Evolutionary conservation across 2,113 vertebrate species (phyloP).

Genomic region (Oceanodroma tethys): DNA sequence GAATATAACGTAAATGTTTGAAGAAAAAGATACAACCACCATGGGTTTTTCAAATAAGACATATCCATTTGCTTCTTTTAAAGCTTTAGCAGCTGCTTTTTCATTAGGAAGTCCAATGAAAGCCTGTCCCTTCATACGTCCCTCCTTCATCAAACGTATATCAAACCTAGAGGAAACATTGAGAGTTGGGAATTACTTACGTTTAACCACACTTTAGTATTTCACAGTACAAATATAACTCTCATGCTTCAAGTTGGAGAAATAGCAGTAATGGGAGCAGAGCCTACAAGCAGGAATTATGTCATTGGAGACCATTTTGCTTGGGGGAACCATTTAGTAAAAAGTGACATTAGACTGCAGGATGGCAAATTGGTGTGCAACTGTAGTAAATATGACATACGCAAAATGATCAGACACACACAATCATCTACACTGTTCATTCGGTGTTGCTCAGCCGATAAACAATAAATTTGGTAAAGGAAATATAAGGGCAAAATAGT

Average conservation of each 20-base stretch:
- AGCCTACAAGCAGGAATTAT: background rate
- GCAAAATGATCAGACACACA: background rate
- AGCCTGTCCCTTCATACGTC: conserved; percentile 98
- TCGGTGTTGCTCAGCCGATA: background rate
- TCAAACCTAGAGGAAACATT: conserved; percentile 84
- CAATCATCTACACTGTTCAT: background rate
- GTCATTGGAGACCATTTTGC: background rate
- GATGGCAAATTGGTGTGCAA: background rate
- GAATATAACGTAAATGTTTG: background rate
- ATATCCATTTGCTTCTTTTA: conserved; percentile 93
- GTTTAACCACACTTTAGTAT: background rate
- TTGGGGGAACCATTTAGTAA: background rate
- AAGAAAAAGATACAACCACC: conserved; percentile 95
- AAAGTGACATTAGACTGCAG: background rate
- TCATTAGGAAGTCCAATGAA: conserved; percentile 94
- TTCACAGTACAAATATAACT: background rate
- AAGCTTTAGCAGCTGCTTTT: conserved; percentile 88
- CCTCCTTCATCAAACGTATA: conserved; percentile 96
- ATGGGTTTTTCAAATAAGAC: conserved; percentile 92
- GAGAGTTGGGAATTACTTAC: background rate
- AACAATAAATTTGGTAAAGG: background rate
- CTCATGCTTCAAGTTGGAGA: background rate
- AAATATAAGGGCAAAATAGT: background rate
- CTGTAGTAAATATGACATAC: background rate
- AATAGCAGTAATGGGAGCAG: background rate